Base-by-base conservation (phyloP, 2,888 invertebrate species). In the Andrena haemorrhoa region DNA sequence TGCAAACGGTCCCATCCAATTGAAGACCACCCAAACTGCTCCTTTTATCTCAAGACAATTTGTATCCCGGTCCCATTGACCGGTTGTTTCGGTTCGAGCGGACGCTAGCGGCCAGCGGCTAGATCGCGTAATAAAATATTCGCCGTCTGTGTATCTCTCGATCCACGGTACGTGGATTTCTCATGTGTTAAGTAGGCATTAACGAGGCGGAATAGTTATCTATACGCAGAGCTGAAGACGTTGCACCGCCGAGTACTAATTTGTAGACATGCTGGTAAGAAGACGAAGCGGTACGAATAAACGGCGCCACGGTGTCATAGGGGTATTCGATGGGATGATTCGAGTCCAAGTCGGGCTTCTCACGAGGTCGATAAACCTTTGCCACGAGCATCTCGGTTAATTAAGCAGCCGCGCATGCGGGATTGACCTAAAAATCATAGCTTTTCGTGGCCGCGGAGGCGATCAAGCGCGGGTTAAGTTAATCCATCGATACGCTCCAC, bases 1-100 rank as follows among this genome's bases (percentile, higher is more conserved):
- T 89, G 86, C 89, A 83, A 87, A 88, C 89, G 90, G 91, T 86
- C 90, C 91, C 86, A 75, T 89, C 89, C 90, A 91, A 92, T 91
- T 91, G 86, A 74, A 83, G 93, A 93, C 93, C 93, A 93, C 93
- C 93, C 93, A 93, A 92, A 92, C 84, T 85, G 80, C 86, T 75
- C 82, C 60, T 60, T 73, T 68, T 53, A 53, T 70, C 79, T 76
- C 47, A 6, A 70, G 78, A 75, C 83, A 74, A 65, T 74, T 79
- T 68, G 82, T 71, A 56, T 70, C 58, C 41, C 65, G 31, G 56
- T 41, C 65, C 58, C 51, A 61, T 63, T 66, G 23, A 29, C 20
- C 58, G 56, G 23, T 47, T 49, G 3, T 31, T 69, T 23, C 35
- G 64, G 16, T 26, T 26, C 35, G 64, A 12, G 29, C 61, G n/a